Evolutionary conservation across 2,113 vertebrate genomes (phyloP).

Genomic region (Psephotus haematonotus): DNA sequence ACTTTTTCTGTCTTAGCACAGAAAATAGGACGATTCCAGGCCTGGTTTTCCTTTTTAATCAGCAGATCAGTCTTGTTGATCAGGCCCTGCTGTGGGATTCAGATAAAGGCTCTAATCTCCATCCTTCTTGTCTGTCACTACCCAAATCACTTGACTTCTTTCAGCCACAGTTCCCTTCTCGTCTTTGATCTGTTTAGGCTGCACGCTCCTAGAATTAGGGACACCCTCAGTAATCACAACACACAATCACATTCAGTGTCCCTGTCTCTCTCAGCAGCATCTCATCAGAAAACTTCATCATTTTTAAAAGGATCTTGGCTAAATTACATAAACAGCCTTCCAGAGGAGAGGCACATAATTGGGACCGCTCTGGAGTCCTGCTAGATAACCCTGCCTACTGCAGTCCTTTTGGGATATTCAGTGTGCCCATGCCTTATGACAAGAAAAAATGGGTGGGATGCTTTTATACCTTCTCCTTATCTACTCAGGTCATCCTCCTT

Average conservation of each 20-base stretch:
- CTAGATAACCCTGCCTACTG: not conserved
- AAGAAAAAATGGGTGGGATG: not conserved
- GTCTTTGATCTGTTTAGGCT: not conserved
- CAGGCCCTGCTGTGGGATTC: not conserved
- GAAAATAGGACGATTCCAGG: not conserved
- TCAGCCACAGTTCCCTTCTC: not conserved
- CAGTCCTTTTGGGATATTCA: not conserved
- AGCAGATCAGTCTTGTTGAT: not conserved
- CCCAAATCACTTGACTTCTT: not conserved
- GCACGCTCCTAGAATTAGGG: not conserved
- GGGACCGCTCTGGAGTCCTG: not conserved
- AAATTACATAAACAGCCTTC: not conserved
- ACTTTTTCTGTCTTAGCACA: not conserved
- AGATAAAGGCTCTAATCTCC: not conserved
- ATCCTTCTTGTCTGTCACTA: not conserved
- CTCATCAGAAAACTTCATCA: not conserved
- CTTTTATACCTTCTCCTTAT: not conserved
- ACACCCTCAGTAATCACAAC: not conserved
- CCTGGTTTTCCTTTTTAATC: not conserved
- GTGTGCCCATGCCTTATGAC: rapidly evolving
- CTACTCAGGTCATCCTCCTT: not conserved
- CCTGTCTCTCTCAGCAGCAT: not conserved
- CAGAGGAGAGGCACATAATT: not conserved
- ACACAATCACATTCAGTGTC: not conserved
- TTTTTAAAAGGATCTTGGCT: not conserved